A percentile compares a stretch with the other conserved stretches of the same genome.
Conservation (phyloP, 2,113 vertebrate species). For the Lycaon pictus region DNA sequence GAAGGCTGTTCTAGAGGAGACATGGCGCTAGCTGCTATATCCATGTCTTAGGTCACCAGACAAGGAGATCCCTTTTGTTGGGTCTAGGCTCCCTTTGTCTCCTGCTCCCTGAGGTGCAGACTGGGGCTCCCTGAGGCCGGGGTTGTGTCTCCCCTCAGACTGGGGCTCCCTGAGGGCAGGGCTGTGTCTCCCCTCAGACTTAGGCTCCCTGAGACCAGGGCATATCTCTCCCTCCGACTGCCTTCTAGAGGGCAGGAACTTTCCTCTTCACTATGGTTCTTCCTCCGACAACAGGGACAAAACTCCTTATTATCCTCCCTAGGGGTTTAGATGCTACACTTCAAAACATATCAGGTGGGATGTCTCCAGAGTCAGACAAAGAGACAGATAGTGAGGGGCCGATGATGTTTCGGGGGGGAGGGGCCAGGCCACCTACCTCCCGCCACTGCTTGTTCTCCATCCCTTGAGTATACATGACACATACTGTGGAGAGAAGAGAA, state of each 20-base stretch:
- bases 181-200: not conserved
- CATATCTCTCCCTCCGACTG: not conserved
- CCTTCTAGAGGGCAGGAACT: not conserved
- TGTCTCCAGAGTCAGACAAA: not conserved
- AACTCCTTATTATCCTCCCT: not conserved
- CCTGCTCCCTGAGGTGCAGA: not conserved
- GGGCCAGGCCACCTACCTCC: slow-evolving; percentile 89
- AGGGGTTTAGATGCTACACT: not conserved
- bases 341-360: not conserved
- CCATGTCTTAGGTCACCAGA: not conserved
- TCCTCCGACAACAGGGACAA: not conserved
- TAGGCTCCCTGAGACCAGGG: not conserved
- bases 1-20: fast-evolving
- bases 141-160: not conserved
- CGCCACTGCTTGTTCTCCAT: slow-evolving; percentile 96
- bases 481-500: slow-evolving; percentile 88
- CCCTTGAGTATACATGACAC: slow-evolving; percentile 95
- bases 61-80: fast-evolving
- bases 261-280: not conserved
- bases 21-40: fast-evolving
- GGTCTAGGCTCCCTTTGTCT: not conserved
- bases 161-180: not conserved
- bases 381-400: not conserved
- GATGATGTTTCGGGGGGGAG: not conserved
- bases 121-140: not conserved